A percentile compares a stretch with the other conserved stretches of the same genome.
Conservation (phyloP, 2,113 vertebrate species). For the Noctilio leporinus region DNA sequence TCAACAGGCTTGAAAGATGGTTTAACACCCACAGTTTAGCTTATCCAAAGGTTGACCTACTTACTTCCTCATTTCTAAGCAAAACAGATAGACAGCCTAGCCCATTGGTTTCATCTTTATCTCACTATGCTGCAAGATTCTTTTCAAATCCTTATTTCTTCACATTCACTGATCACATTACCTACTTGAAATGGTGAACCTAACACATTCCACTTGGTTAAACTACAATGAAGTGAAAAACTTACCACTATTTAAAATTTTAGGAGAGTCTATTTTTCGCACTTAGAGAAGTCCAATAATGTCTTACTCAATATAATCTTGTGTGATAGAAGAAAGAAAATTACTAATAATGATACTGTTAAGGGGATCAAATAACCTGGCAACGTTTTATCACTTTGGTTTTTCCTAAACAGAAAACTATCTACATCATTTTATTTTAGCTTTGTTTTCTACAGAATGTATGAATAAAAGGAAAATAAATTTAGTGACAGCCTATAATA, state of each 20-base stretch:
- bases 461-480: conserved; percentile 29
- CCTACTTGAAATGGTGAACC: not conserved
- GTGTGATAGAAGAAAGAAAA: not conserved
- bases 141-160: not conserved
- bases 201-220: not conserved
- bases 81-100: not conserved
- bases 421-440: not conserved
- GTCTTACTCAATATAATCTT: not conserved
- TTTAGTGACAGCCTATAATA: not conserved
- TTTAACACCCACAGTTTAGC: not conserved
- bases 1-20: not conserved
- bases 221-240: not conserved
- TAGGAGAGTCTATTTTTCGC: not conserved
- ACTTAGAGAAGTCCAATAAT: not conserved
- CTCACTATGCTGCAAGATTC: not conserved
- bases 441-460: not conserved
- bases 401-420: not conserved
- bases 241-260: not conserved
- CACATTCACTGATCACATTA: not conserved
- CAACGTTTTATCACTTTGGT: not conserved
- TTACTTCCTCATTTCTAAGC: not conserved
- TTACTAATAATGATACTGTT: not conserved
- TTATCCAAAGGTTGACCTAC: not conserved
- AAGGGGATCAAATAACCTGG: not conserved
- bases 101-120: not conserved